A percentile compares a stretch with the other conserved stretches of the same genome.
Conservation (phyloP, 2,113 vertebrate species). For the Daboia siamensis region DNA sequence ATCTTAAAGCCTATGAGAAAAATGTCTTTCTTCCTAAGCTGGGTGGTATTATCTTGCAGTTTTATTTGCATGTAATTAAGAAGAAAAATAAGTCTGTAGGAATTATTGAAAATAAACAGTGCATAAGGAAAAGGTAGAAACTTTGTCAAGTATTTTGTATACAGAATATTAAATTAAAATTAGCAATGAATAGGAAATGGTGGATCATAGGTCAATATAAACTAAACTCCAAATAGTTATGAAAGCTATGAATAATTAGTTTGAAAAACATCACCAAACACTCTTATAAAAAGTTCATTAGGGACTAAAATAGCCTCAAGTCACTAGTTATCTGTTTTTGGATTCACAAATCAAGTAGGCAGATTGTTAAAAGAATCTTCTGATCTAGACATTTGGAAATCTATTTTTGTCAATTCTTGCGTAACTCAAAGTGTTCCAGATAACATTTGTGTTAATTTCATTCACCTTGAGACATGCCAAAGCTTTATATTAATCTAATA, state of each 20-base stretch:
- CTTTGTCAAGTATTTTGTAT: slow-evolving; percentile 6
- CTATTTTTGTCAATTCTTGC: not conserved
- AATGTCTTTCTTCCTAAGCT: slow-evolving; percentile 19
- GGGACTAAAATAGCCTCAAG: not conserved
- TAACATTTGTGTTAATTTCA: slow-evolving; percentile 12
- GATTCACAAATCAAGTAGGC: not conserved
- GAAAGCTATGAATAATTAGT: slow-evolving; percentile 16
- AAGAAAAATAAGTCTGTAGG: not conserved
- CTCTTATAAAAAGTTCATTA: slow-evolving; percentile 4
- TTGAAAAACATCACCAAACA: not conserved
- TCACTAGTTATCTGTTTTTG: slow-evolving; percentile 4
- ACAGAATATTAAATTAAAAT: slow-evolving; percentile 16
- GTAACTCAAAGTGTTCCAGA: slow-evolving; percentile 1
- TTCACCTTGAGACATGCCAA: not conserved
- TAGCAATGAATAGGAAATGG: not conserved
- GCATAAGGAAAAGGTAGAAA: not conserved
- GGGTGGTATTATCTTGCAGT: slow-evolving; percentile 16
- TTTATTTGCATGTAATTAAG: slow-evolving; percentile 8
- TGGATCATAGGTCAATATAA: slow-evolving; percentile 3
- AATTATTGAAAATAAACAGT: not conserved
- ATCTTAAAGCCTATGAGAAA: slow-evolving; percentile 15
- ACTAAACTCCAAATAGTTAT: not conserved
- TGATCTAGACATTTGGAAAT: not conserved
- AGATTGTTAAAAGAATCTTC: not conserved
- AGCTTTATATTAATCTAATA: not conserved